Conservation (phyloP, 2,888 invertebrate species). For the Tortrix viridana region DNA sequence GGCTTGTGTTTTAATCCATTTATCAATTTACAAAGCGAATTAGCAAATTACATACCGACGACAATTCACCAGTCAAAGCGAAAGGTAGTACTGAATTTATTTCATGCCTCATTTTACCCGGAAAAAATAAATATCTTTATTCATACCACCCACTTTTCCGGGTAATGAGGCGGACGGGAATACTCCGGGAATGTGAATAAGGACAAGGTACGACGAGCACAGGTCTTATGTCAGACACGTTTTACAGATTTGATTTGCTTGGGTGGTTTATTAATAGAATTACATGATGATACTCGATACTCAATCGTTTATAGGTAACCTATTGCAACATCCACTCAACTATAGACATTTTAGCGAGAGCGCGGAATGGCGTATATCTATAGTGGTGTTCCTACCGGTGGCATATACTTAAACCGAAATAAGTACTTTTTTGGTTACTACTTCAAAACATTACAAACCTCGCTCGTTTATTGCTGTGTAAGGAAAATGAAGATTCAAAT, state of each 20-base stretch:
- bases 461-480: too few species aligned
- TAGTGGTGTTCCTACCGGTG: too few species aligned
- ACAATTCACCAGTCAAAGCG: slow-evolving; percentile 18
- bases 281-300: too few species aligned
- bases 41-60: slow-evolving; percentile 9
- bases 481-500: too few species aligned
- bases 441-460: too few species aligned
- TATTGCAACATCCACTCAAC: too few species aligned
- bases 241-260: slow-evolving; percentile 2
- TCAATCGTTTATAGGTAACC: too few species aligned
- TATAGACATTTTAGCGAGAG: too few species aligned
- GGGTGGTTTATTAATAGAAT: neutral
- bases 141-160: slow-evolving; percentile 38
- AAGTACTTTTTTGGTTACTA: too few species aligned
- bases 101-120: slow-evolving; percentile 30
- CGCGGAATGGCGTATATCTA: too few species aligned
- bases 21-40: neutral
- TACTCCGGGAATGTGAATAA: slow-evolving; percentile 34
- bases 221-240: slow-evolving; percentile 30
- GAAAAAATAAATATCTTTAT: slow-evolving; percentile 37
- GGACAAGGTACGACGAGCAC: slow-evolving; percentile 21
- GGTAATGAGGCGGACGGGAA: slow-evolving; percentile 34
- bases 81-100: slow-evolving; percentile 29
- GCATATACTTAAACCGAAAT: too few species aligned
- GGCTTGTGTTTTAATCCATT: neutral